Evolutionary conservation across 2,113 vertebrate species (phyloP), one percentile per base, ranked within the genome.

Genomic region (Tympanuchus pallidicinctus): DNA sequence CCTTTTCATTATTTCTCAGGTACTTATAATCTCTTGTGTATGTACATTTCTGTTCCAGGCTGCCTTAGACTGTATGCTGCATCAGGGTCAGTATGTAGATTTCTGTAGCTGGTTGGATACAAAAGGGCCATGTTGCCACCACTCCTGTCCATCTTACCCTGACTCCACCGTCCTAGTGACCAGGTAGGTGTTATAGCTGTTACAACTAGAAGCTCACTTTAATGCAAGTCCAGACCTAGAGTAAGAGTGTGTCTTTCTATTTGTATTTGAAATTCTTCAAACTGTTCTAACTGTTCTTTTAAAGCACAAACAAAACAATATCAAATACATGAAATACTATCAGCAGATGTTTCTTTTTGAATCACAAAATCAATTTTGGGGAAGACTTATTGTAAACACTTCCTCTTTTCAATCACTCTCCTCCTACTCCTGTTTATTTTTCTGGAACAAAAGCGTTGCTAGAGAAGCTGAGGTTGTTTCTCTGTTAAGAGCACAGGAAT

Each of bases 351-450:
- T 96, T 79, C 91, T 94, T 90, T 94, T 93, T 0, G 2, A 88
- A 92, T 92, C 66, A 80, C 76, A 70, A 93, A 93, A 67, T 0
- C 5, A 95, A 88, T 94, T 94, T 74, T 56, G 52, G 64, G 67
- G 78, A 87, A 76, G 69, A 94, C 89, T 92, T 94, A 86, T 64
- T 91, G 83, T 92, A 97, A 95, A 97, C 57, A 86, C 82, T 67
- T 84, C 79, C 80, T 93, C 50, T 54, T 90, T 93, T 88, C 82
- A 93, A 81, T 96, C 72, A 77, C 85, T 94, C 71, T 94, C 30
- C 25, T 75, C 42, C 82, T 85, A 56, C 65, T 96, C 52, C 74
- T 75, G 82, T 85, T 96, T 94, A 72, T 82, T 94, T 89, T 93
- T 86, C 79, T 91, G 60, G 72, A 89, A 71, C 52, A 77, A 34